phyloP scores from a whole-genome alignment of 2,797 vertebrate genomes.

The Poeciliopsis infans region DNA sequence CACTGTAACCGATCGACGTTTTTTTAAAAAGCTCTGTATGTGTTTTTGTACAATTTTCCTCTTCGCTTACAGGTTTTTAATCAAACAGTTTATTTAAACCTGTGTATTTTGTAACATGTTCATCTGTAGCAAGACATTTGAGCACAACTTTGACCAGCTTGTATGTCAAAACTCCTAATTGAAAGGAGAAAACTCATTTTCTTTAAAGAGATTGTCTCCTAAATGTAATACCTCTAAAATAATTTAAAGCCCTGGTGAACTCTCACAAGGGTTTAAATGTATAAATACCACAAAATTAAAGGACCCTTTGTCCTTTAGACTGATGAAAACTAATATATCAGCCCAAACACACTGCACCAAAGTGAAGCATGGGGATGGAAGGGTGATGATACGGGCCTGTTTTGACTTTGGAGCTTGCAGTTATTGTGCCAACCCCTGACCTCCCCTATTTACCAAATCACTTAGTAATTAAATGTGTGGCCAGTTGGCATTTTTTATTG shows the following conservation, averaged over 20 bases:
- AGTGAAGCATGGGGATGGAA: too few relatives aligned
- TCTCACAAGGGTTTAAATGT: not conserved
- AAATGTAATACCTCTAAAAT: not conserved
- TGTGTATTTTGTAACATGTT: not conserved
- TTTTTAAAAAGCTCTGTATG: not conserved
- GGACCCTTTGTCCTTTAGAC: not conserved
- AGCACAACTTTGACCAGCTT: not conserved
- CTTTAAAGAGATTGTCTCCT: not conserved
- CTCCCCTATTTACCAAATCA: not conserved
- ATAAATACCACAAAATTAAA: too few relatives aligned
- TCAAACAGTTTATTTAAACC: not conserved
- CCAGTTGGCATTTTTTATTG: not conserved
- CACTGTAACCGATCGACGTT: not conserved
- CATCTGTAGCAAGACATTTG: not conserved
- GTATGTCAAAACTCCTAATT: not conserved
- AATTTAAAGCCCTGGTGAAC: not conserved
- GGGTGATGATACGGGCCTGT: too few relatives aligned
- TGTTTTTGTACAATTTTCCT: not conserved
- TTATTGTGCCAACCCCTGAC: not conserved
- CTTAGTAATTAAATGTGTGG: too few relatives aligned
- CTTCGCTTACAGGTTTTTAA: not conserved
- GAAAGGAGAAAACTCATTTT: not conserved
- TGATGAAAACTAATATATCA: not conserved
- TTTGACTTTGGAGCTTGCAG: not conserved
- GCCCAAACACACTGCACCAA: not conserved